A percentile compares a stretch with the other conserved stretches of the same genome.
These are phyloP conservation scores for Pseudoatta argentina DNA, from an alignment of 1,140 invertebrate genomes.

Conservation along the genomic window DNA sequence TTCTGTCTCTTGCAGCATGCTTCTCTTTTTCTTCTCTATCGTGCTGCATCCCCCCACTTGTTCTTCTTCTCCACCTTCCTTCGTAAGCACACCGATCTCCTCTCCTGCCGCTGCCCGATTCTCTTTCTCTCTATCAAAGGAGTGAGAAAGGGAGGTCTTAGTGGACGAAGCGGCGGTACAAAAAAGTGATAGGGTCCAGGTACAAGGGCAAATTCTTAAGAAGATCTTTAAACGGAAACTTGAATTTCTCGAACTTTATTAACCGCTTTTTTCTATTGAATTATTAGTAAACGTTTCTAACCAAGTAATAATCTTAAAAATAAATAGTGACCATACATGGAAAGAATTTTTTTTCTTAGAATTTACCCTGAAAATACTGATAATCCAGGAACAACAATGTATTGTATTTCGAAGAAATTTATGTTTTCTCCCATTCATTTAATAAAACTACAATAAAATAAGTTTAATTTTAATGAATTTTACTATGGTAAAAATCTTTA, in stretches of 20 bases:
- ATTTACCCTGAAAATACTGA: no score
- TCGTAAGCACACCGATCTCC: constrained; percentile 49
- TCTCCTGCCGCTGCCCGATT: neutral
- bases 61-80: constrained; percentile 61
- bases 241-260: constrained; percentile 50
- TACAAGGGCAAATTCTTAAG: constrained; percentile 78
- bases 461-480: no score
- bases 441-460: no score
- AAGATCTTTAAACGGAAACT: constrained; percentile 69
- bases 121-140: neutral
- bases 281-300: neutral
- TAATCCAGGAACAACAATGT: no score
- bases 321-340: neutral
- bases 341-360: no score
- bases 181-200: constrained; percentile 74
- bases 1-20: constrained; percentile 26
- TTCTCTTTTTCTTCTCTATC: constrained; percentile 62
- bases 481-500: no score
- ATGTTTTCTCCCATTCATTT: no score
- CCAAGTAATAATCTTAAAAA: neutral
- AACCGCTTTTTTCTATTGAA: neutral
- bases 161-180: constrained; percentile 65
- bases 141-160: neutral
- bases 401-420: no score
- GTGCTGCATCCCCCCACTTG: constrained; percentile 57